Evolutionary conservation across 2,797 vertebrate genomes (phyloP).

Genomic region (Acomys russatus): DNA sequence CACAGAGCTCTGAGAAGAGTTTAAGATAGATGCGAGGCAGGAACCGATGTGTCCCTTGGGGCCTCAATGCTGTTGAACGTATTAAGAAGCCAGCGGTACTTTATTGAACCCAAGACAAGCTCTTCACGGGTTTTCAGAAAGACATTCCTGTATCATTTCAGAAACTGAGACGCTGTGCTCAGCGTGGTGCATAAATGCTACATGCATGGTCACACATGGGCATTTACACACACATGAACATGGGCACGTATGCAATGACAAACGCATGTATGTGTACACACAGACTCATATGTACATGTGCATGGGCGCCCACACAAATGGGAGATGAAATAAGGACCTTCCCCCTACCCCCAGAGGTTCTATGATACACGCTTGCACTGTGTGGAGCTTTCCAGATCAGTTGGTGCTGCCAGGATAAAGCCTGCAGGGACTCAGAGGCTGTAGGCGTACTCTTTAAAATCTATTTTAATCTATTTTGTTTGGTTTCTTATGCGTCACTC

Average conservation of each 20-base stretch:
- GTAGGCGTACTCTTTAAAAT: too few species aligned
- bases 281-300: neutral
- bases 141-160: accelerated
- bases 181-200: accelerated
- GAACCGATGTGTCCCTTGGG: neutral
- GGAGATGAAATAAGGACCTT: neutral
- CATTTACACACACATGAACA: neutral
- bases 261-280: neutral
- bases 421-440: neutral
- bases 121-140: neutral
- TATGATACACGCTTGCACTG: neutral
- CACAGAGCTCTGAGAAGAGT: neutral
- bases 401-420: neutral
- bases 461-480: too few species aligned
- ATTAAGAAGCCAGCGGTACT: neutral
- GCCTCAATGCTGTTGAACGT: too few species aligned
- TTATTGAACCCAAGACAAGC: neutral
- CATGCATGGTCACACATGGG: neutral
- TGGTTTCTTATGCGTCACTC: too few species aligned
- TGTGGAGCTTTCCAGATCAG: neutral
- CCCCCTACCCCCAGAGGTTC: too few species aligned
- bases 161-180: neutral
- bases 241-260: neutral
- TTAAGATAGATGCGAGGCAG: neutral
- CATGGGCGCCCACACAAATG: neutral